Evolutionary conservation across 2,113 vertebrate species (phyloP), one percentile per base, ranked within the genome.

Genomic region (Nannobrachium achirus): DNA sequence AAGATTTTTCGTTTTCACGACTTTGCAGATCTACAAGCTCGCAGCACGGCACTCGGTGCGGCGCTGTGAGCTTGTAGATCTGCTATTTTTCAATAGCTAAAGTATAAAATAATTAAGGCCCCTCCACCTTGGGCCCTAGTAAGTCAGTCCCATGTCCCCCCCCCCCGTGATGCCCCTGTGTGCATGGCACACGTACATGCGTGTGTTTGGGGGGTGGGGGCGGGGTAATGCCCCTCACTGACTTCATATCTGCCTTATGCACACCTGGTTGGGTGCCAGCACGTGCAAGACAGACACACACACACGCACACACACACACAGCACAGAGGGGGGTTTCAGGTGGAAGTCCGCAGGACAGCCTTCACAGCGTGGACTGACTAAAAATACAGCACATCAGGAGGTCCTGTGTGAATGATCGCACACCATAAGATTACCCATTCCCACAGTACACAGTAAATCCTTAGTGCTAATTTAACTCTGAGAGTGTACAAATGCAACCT

Each of bases 281-380:
- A 67, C 13, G 10, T 66, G 45, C 56, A 56, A 41, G 60, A 63
- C 25, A 5, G 25, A 33, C 25, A 33, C 20, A 11, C 38, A 50
- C 73, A 58, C 19, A 45, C 58, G 53, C 49, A 18, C 7, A 50
- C 46, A 63, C 39, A 44, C 55, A 57, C 53, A 64, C 39, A 60
- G 59, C 63, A 60, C 61, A 18, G 59, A 39, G 8, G 62, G 60
- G 79, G 80, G 59, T 48, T 75, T 79, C 56, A 78, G 67, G 74
- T 78, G 76, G 66, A 76, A 73, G 71, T 76, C 71, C 13, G 14
- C 58, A 50, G 74, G 64, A 56, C 69, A 64, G 63, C 52, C 6
- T 68, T 68, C 52, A 0, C 77, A 78, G 66, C 70, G 71, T 55
- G 69, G 11, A 4, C 11, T 4, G 38, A 65, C 76, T 71, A 79